phyloP scores from a whole-genome alignment of 1,140 invertebrate genomes.

The Dreissena rostriformis region DNA sequence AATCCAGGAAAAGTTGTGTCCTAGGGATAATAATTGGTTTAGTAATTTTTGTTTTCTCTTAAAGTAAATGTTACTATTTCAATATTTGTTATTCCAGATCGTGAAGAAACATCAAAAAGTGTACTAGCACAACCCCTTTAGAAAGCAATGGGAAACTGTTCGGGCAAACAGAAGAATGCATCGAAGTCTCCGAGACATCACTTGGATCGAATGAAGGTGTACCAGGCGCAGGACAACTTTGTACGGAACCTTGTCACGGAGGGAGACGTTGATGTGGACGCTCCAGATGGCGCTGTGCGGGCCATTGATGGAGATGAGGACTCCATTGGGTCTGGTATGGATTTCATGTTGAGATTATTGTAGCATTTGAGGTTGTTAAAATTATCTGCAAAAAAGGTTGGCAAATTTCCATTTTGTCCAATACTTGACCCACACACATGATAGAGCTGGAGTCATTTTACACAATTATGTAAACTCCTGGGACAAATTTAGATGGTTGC shows the following conservation, averaged over 20 bases:
- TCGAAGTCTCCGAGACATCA: neutral
- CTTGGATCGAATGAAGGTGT: conserved; percentile 11
- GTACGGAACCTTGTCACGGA: neutral
- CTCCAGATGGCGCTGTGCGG: neutral
- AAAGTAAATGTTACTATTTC: no score
- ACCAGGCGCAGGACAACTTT: conserved; percentile 23
- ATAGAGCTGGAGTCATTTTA: no score
- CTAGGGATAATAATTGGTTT: no score
- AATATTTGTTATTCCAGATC: no score
- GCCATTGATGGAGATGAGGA: conserved; percentile 1
- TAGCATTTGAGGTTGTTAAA: neutral
- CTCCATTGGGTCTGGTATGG: conserved; percentile 32
- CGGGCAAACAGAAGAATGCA: conserved; percentile 2
- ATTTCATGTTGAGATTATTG: neutral
- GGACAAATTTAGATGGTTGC: no score
- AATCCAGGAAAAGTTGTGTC: no score
- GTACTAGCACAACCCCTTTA: no score
- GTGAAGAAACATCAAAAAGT: no score
- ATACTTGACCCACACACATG: no score
- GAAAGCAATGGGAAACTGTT: conserved; percentile 22
- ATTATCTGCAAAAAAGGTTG: neutral
- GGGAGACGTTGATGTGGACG: neutral
- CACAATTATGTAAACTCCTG: no score
- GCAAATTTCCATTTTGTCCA: neutral
- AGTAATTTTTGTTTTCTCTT: no score